phyloP scores from a whole-genome alignment of 2,113 vertebrate genomes.

The Alouatta palliata region DNA sequence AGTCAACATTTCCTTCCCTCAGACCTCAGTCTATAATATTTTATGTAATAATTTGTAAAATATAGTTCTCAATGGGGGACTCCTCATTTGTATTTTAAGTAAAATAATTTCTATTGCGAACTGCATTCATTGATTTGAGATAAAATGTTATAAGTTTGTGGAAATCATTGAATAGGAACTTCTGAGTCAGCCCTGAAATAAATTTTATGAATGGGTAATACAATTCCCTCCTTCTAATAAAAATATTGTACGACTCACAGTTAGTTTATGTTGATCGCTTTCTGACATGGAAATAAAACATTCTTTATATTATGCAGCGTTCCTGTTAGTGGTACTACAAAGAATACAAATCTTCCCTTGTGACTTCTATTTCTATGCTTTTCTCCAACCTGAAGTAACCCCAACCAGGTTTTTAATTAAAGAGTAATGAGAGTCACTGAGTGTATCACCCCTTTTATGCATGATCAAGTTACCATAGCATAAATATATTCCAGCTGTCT shows the following conservation, averaged over 20 bases:
- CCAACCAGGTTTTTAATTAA: slow-evolving; percentile 75
- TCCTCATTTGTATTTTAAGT: background rate
- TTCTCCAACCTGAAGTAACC: slow-evolving; percentile 51
- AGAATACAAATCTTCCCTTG: slow-evolving; percentile 60
- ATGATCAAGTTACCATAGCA: slow-evolving; percentile 40
- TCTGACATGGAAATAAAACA: slow-evolving; percentile 65
- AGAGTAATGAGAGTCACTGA: slow-evolving; percentile 54
- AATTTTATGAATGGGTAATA: slow-evolving; percentile 62
- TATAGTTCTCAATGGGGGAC: background rate
- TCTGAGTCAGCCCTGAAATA: background rate
- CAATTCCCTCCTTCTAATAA: slow-evolving; percentile 19
- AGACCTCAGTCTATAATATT: background rate
- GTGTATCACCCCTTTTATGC: slow-evolving; percentile 33
- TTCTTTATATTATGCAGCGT: slow-evolving; percentile 58
- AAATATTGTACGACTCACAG: slow-evolving; percentile 20
- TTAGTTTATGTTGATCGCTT: slow-evolving; percentile 67
- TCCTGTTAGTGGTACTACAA: slow-evolving; percentile 50
- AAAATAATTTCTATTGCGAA: background rate
- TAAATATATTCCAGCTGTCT: slow-evolving; percentile 33
- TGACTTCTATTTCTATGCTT: slow-evolving; percentile 46
- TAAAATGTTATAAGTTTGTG: slow-evolving; percentile 39
- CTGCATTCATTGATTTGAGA: background rate
- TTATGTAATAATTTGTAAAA: background rate
- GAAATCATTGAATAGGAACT: slow-evolving; percentile 21
- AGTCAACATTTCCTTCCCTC: background rate